Conservation (phyloP, 2,113 vertebrate species). For the Bos javanicus region DNA sequence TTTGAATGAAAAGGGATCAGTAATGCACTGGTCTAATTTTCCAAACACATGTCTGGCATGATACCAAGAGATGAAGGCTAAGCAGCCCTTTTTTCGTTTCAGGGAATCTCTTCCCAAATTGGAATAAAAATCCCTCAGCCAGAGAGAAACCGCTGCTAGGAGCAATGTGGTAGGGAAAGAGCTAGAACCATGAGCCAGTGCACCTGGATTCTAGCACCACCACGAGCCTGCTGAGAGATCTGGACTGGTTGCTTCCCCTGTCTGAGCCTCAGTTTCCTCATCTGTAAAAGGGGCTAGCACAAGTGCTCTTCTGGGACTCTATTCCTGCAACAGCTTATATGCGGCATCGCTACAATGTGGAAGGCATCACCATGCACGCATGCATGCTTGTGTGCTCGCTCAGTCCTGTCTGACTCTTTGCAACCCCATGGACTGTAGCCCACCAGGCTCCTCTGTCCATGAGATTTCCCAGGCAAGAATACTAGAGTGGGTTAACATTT, state of each 20-base stretch:
- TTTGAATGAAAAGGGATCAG: background rate
- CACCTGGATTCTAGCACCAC: background rate
- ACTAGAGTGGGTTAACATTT: background rate
- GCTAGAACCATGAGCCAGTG: background rate
- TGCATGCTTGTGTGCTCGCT: fast-evolving
- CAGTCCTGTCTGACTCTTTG: background rate
- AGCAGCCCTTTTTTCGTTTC: background rate
- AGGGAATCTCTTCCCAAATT: background rate
- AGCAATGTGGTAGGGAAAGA: background rate
- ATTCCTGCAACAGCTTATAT: background rate
- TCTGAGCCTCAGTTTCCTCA: background rate
- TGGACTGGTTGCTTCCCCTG: too few relatives aligned
- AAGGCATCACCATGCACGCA: fast-evolving
- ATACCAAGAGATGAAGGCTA: background rate
- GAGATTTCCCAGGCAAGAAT: background rate
- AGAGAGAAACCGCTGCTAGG: background rate
- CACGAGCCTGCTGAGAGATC: background rate
- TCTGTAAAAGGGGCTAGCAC: background rate
- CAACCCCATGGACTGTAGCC: background rate
- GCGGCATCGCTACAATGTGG: fast-evolving
- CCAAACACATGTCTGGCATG: background rate
- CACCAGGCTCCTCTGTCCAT: background rate
- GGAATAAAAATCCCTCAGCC: background rate
- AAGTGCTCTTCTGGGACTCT: background rate
- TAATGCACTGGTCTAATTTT: background rate